Evolutionary conservation across 2,797 vertebrate species (phyloP), one percentile per base, ranked within the genome.

Genomic region (Fratercula arctica): DNA sequence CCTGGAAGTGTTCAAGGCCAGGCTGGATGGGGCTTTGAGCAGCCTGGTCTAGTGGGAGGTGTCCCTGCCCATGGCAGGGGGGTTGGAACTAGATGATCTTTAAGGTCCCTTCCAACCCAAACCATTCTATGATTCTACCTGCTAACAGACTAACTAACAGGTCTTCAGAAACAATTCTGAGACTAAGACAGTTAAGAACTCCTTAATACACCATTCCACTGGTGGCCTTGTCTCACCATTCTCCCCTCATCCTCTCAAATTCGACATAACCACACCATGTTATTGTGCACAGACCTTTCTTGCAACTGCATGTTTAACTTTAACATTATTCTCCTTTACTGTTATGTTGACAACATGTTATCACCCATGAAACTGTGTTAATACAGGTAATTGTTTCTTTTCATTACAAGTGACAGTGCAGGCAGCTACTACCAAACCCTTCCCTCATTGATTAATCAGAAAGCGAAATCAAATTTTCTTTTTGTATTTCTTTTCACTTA

Each of bases 181-280:
- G 89, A 70, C 25, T 37, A n/a, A 10, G 25, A 20, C 25, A 72
- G 50, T 43, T 37, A 51, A 68, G 72, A 74, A 14, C 10, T 79
- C 61, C 2, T n/a, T 54, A 43, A 35, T 0, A 0, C 1, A 15
- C 12, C 19, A 33, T n/a, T 61, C 11, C 0, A n/a, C 11, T 7
- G 28, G 35, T 33, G 8, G 67, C n/a, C n/a, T 74, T 67, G 63
- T 60, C 51, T 51, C 59, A 63, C 39, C 13, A 11, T 6, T 29
- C 72, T 87, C 31, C 7, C 26, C 16, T 37, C 31, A 13, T 33
- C 21, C 37, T 54, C 85, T 63, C 54, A 48, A 46, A 76, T 39
- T 15, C 25, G 9, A 73, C 3, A 1, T 7, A 93, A 46, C 7
- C 4, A 15, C 66, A 61, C 11, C n/a, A 33, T 18, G 19, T 69